Base-by-base conservation (phyloP, 1,140 invertebrate genomes). In the Rhagoletis pomonella region DNA sequence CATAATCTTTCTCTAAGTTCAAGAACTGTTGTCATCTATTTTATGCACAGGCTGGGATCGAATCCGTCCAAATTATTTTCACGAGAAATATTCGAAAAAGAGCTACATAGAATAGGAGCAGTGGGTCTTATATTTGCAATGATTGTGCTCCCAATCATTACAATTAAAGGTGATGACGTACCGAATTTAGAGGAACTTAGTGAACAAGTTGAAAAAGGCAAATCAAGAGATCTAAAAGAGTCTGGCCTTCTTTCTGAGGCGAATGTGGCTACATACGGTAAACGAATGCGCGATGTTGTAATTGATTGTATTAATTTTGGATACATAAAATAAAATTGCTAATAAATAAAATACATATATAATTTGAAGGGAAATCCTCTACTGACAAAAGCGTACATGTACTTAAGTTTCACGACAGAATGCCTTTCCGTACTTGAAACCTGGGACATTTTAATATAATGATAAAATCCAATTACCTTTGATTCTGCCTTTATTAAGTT, bases 1-100 rank as follows among this genome's bases (percentile, higher is more conserved):
- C n/a, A n/a, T n/a, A n/a, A n/a, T n/a, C n/a, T n/a, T n/a, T n/a
- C n/a, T n/a, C n/a, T n/a, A n/a, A n/a, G n/a, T n/a, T n/a, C n/a
- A n/a, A n/a, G 4, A 73, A 73, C 42, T 4, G 12, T 6, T 17
- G 7, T 42, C 14, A 60, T 58, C 60, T 47, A 10, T 9, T 84
- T 86, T 87, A 39, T 67, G 12, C 14, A 4, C 89, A 94, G 90
- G 92, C 93, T 89, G 89, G 93, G 89, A 87, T 93, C 89, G 29
- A 89, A 93, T 4, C 89, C 94, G 1, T 89, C 94, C 0, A 89
- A 94, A 50, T 88, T 95, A 10, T 94, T 94, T 89, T 94, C 95
- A 0, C 91, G 89, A 19, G 58, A 87, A 6, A 89, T 93, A 42
- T 94, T 95, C 42, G 64, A 90, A 55, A 85, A 91, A 4, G 92